These are phyloP conservation scores for Euphonia xanthogaster DNA, from an alignment of 2,797 vertebrate species.

Conservation along the genomic window DNA sequence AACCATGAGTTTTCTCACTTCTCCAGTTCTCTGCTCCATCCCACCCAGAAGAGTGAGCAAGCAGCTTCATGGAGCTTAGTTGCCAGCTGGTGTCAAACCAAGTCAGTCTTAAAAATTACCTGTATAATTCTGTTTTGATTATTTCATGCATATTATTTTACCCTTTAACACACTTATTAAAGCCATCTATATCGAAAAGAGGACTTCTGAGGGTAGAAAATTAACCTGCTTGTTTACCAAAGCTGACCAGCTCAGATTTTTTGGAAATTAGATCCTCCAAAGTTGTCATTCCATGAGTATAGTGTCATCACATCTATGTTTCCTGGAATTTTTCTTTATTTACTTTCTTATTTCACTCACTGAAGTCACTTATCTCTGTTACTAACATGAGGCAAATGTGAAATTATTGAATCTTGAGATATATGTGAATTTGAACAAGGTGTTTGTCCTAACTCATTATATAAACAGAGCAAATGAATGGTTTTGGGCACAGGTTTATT, in stretches of 20 bases:
- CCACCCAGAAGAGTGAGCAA: background rate
- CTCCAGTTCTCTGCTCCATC: background rate
- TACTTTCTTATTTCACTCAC: background rate
- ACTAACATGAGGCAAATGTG: background rate
- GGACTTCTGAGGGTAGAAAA: background rate
- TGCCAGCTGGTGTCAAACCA: background rate
- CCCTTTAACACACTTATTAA: background rate
- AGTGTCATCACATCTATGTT: background rate
- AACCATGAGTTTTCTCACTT: background rate
- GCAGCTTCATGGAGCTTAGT: background rate
- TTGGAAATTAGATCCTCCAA: background rate
- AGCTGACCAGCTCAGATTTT: background rate
- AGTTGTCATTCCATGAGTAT: background rate
- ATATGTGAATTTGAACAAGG: background rate
- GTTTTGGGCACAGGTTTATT: background rate
- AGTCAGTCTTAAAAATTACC: background rate
- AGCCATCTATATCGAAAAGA: background rate
- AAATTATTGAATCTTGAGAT: background rate
- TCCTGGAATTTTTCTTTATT: background rate
- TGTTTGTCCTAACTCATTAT: background rate
- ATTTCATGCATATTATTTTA: background rate
- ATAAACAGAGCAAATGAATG: background rate
- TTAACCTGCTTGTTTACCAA: background rate
- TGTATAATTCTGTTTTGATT: background rate
- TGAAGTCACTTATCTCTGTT: background rate